Base-by-base conservation (phyloP, 2,888 invertebrate genomes). In the Tiliacea citrago region DNA sequence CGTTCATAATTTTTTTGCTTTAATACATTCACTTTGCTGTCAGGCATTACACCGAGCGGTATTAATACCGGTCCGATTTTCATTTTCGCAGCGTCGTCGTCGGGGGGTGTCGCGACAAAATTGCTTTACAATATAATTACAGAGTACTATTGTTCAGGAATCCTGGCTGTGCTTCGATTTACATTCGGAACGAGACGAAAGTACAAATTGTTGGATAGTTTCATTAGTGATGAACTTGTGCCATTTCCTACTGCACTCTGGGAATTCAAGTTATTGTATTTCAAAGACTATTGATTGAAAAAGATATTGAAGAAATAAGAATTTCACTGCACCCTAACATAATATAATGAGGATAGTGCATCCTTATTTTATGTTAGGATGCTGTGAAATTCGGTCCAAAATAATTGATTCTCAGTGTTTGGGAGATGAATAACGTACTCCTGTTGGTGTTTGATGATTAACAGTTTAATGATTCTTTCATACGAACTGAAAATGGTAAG, bases 61-160 rank as follows among this genome's bases (percentile, higher is more conserved):
- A 93, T 93, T 92, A 92, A 91, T 91, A 85, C 90, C 81, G 86
- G 84, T 86, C 88, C 90, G 91, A 93, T 93, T 94, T 92, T 93
- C 90, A 93, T 93, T 94, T 92, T 89, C 87, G 75, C 85, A 79
- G 79, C 88, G 83, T 83, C 88, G 58, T 42, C 45, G 83, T 84
- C 82, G 83, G 68, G 86, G 87, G 90, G 87, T 84, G 81, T 85
- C 77, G 83, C 85, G 90, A 91, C 91, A 88, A 92, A 95, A 95
- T 95, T 94, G 93, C 93, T 95, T 94, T 93, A 94, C 94, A 95
- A 95, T 95, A 94, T 93, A 95, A 95, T 95, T 95, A 95, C 92
- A 89, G 89, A 85, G 88, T 88, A 89, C 92, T 90, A 93, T 94
- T 94, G 94, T 94, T 90, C 91, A 86, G 88, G 88, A 90, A 91